A percentile compares a stretch with the other conserved stretches of the same genome.
Evolutionary conservation across 2,113 vertebrate species (phyloP).

Genomic region (Trichechus manatus): DNA sequence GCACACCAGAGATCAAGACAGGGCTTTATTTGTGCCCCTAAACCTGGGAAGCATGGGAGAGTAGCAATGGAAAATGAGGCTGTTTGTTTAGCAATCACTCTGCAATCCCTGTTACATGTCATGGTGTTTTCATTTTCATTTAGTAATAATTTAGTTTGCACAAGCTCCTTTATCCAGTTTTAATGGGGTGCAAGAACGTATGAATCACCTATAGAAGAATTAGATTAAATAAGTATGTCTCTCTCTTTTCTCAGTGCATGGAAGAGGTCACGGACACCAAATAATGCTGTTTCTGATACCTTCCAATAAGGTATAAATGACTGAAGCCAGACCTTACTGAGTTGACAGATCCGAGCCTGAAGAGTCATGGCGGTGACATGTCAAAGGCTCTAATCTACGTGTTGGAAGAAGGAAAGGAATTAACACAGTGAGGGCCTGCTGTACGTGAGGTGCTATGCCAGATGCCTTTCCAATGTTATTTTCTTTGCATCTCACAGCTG

Average conservation of each 20-base stretch:
- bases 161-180: too few relatives aligned
- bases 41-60: not conserved
- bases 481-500: not conserved
- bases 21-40: not conserved
- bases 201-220: not conserved
- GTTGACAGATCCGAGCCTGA: not conserved
- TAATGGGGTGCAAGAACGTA: not conserved
- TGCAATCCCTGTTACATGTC: not conserved
- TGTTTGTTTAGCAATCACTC: too few relatives aligned
- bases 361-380: not conserved
- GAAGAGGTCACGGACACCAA: not conserved
- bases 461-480: not conserved
- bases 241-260: not conserved
- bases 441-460: not conserved
- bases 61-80: not conserved
- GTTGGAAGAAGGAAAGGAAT: not conserved
- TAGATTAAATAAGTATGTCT: not conserved
- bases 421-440: too few relatives aligned
- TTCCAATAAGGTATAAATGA: not conserved
- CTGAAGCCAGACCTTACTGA: not conserved
- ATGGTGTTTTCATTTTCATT: not conserved
- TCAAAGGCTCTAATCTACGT: accelerated
- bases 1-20: too few relatives aligned
- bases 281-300: not conserved
- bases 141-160: not conserved